Conservation (phyloP, 2,797 vertebrate species). For the Manis pentadactyla region DNA sequence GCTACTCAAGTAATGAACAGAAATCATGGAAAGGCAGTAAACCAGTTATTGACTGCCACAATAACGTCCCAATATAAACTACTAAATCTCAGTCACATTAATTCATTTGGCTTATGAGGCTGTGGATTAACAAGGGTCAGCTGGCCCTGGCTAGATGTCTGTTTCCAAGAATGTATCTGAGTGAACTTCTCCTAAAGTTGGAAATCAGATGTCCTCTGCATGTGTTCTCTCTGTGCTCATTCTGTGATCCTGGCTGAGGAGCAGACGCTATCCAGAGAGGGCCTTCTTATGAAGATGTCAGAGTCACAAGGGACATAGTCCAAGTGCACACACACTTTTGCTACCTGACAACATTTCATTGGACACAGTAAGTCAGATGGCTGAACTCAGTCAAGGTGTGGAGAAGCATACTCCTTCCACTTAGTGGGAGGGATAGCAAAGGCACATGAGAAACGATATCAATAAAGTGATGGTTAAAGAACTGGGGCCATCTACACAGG, state of each 20-base stretch:
- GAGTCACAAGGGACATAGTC: background rate
- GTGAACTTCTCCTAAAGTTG: background rate
- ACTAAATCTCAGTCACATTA: background rate
- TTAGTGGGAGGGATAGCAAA: background rate
- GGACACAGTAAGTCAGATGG: background rate
- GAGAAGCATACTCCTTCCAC: background rate
- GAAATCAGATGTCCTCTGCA: background rate
- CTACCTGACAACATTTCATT: background rate
- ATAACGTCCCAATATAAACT: background rate
- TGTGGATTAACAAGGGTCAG: background rate
- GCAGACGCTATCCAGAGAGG: background rate
- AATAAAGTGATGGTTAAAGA: background rate
- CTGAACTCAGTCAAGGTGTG: background rate
- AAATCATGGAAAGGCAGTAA: background rate
- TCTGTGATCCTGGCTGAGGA: background rate
- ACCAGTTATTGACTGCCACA: background rate
- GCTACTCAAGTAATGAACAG: background rate
- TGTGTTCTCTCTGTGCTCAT: accelerated
- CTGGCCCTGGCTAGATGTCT: background rate
- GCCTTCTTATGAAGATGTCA: background rate
- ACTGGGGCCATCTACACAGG: background rate
- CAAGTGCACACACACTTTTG: background rate
- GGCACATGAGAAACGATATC: background rate
- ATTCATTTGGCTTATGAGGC: background rate
- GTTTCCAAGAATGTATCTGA: background rate